A percentile compares a stretch with the other conserved stretches of the same genome.
phyloP scores from a whole-genome alignment of 2,797 vertebrate species.

The Momotus momota region DNA sequence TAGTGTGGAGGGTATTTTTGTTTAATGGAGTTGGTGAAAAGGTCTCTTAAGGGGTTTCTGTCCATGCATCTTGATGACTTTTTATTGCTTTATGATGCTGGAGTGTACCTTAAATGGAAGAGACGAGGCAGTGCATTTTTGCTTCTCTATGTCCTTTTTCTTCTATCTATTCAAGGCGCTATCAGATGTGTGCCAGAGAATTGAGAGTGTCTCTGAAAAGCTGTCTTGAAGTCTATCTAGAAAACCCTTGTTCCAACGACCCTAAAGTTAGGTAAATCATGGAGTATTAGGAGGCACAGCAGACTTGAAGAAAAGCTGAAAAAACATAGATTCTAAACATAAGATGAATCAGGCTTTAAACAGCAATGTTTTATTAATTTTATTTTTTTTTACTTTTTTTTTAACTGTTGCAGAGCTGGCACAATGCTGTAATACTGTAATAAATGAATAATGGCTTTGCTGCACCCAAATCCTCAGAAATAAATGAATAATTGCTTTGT shows the following conservation, averaged over 20 bases:
- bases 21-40: not conserved
- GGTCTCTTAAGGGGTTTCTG: not conserved
- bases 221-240: not conserved
- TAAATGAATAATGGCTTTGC: not conserved
- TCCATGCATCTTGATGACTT: not conserved
- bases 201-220: not conserved
- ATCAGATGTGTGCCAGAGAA: not conserved
- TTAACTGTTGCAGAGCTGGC: not conserved
- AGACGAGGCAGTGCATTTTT: not conserved
- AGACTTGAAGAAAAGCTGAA: not conserved
- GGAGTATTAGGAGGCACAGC: not conserved
- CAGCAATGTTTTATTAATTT: not conserved
- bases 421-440: not conserved
- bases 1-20: not conserved
- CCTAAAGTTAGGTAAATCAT: not conserved
- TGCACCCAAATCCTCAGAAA: not conserved
- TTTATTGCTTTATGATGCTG: not conserved
- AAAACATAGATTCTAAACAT: not conserved
- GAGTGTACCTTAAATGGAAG: not conserved
- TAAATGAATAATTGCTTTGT: not conserved
- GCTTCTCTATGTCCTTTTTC: not conserved
- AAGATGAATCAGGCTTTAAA: not conserved
- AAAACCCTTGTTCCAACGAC: slow-evolving; percentile 8
- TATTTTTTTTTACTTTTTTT: not conserved
- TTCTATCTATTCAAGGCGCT: not conserved